phyloP scores from a whole-genome alignment of 2,888 invertebrate genomes.

The Drosophila anomelani region DNA sequence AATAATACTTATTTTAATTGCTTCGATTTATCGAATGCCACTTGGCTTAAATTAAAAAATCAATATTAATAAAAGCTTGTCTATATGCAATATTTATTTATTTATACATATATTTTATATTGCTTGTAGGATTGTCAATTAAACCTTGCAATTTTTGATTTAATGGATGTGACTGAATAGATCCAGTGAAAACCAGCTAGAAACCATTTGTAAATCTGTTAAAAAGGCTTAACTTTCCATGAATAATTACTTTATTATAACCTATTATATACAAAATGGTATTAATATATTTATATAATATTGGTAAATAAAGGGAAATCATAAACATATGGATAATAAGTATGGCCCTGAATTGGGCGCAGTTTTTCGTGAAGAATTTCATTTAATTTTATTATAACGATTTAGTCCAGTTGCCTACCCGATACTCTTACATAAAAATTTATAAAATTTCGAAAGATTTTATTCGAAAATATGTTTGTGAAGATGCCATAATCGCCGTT shows the following conservation, averaged over 20 bases:
- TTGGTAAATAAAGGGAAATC: background rate
- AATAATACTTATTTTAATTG: background rate
- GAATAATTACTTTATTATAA: background rate
- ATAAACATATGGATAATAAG: no score
- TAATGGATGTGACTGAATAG: no score
- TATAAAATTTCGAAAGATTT: background rate
- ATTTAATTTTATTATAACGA: background rate
- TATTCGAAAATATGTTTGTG: conserved; percentile 7
- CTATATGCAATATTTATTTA: background rate
- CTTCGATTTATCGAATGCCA: background rate
- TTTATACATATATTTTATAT: background rate
- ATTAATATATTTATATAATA: background rate
- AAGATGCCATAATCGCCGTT: conserved; percentile 40
- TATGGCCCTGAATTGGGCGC: no score
- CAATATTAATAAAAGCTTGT: background rate
- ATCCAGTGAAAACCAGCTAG: background rate
- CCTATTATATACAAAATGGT: background rate
- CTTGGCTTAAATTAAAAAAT: background rate
- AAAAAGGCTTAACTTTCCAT: background rate
- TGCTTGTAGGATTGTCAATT: background rate
- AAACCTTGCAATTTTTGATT: background rate
- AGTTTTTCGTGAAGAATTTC: background rate
- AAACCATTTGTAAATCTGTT: background rate
- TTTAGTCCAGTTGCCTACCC: background rate
- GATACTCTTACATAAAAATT: conserved; percentile 19